A percentile compares a stretch with the other conserved stretches of the same genome.
Conservation (phyloP, 2,888 invertebrate species). For the Galerucella calmariensis region DNA sequence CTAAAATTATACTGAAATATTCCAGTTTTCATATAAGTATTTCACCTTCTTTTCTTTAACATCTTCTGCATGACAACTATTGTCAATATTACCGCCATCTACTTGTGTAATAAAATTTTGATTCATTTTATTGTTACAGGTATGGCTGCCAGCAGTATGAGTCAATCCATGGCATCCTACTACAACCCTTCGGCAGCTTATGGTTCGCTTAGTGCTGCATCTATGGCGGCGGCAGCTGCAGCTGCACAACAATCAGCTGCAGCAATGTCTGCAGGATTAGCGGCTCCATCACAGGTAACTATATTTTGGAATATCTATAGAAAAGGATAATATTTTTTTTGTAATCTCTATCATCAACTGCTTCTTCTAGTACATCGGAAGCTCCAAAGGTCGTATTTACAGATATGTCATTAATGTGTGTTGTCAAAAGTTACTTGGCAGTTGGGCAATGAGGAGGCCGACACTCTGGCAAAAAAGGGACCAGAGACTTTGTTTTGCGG, state of each 20-base stretch:
- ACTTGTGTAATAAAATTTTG: neutral
- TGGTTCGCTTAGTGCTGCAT: slow-evolving; percentile 78
- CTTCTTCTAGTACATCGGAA: too few relatives aligned
- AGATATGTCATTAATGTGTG: too few relatives aligned
- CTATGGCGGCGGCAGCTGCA: slow-evolving; percentile 78
- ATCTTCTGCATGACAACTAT: neutral
- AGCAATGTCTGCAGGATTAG: slow-evolving; percentile 77
- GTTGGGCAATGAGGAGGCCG: too few relatives aligned
- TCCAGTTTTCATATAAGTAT: neutral
- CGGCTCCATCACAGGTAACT: slow-evolving; percentile 75
- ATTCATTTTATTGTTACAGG: slow-evolving; percentile 65
- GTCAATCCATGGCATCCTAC: slow-evolving; percentile 77
- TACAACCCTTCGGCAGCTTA: slow-evolving; percentile 78
- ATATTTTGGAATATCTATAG: neutral
- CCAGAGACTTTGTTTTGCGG: too few relatives aligned
- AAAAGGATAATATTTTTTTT: neutral
- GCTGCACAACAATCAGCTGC: slow-evolving; percentile 78
- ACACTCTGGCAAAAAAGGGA: too few relatives aligned
- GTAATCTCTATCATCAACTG: too few relatives aligned
- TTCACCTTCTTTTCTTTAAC: too few relatives aligned
- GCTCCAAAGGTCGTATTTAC: too few relatives aligned
- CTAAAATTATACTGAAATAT: neutral
- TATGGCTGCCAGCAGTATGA: slow-evolving; percentile 76
- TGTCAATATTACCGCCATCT: neutral
- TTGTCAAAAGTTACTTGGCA: too few relatives aligned